Evolutionary conservation across 1,140 invertebrate species (phyloP).

Genomic region (Babylonia areolata): DNA sequence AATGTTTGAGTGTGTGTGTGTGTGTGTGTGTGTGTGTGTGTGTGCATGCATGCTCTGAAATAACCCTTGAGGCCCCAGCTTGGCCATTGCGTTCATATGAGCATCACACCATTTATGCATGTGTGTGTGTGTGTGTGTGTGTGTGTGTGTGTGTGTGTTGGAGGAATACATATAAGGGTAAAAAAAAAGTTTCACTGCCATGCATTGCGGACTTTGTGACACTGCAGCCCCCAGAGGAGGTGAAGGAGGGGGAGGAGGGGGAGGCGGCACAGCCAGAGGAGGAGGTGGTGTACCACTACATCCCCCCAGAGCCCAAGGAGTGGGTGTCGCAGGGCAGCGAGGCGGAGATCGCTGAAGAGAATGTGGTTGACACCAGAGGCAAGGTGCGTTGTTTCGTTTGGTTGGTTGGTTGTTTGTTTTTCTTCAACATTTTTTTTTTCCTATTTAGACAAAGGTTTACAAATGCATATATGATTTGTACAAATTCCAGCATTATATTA

Average conservation of each 20-base stretch:
- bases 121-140: no score
- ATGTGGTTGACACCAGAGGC: slow-evolving; percentile 64
- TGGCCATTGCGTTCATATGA: no score
- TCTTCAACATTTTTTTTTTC: neutral
- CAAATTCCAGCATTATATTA: no score
- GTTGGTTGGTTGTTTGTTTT: no score
- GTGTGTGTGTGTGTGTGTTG: no score
- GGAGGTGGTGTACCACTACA: slow-evolving; percentile 70
- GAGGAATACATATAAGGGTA: no score
- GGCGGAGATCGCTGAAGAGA: slow-evolving; percentile 72
- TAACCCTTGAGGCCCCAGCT: no score
- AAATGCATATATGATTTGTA: no score
- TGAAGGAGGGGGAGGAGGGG: slow-evolving; percentile 56
- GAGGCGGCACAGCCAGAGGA: slow-evolving; percentile 63
- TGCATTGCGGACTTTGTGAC: neutral
- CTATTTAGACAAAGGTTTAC: no score
- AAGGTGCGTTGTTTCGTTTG: slow-evolving; percentile 52
- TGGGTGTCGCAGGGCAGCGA: slow-evolving; percentile 75
- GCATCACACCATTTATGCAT: no score
- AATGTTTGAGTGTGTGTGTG: slow-evolving; percentile 6
- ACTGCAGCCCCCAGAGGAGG: slow-evolving; percentile 45
- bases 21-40: slow-evolving; percentile 9
- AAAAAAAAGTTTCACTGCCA: no score
- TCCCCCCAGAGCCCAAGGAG: slow-evolving; percentile 72
- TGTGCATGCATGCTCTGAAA: no score